These are phyloP conservation scores for Oryzias melastigma DNA, from an alignment of 2,113 vertebrate genomes.

Conservation along the genomic window DNA sequence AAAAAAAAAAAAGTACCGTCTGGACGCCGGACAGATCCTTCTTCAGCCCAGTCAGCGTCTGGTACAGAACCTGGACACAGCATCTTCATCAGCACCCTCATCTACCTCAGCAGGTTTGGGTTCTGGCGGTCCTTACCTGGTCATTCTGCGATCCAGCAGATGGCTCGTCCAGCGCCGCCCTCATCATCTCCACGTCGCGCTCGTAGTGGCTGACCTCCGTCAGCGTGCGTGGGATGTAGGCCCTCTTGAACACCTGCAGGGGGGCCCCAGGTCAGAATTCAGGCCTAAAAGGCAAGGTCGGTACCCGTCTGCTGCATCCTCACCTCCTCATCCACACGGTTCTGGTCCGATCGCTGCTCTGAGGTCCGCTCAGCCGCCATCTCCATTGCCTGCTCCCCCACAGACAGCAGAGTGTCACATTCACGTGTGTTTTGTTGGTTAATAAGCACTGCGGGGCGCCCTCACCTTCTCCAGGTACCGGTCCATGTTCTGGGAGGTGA, in stretches of 20 bases:
- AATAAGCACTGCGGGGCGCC: neutral
- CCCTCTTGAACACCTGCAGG: slow-evolving; percentile 90
- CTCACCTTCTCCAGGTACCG: slow-evolving; percentile 87
- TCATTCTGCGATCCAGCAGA: slow-evolving; percentile 79
- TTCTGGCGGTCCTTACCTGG: slow-evolving; percentile 73
- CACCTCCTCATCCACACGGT: slow-evolving; percentile 94
- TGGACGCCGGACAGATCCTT: slow-evolving; percentile 95
- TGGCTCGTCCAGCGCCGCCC: slow-evolving; percentile 79
- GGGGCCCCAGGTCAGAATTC: slow-evolving; percentile 6
- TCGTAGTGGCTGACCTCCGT: slow-evolving; percentile 93
- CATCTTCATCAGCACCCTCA: neutral
- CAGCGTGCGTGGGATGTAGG: slow-evolving; percentile 93
- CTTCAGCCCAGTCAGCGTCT: slow-evolving; percentile 91
- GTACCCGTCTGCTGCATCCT: neutral
- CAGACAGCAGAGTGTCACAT: neutral
- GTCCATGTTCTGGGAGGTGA: slow-evolving; percentile 86
- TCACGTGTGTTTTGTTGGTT: neutral
- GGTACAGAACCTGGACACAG: slow-evolving; percentile 86
- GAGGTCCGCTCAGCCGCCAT: slow-evolving; percentile 84
- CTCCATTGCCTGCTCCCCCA: slow-evolving; percentile 84
- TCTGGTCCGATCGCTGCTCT: slow-evolving; percentile 87
- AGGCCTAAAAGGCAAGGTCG: neutral
- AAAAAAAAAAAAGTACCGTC: slow-evolving; percentile 75
- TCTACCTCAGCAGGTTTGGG: slow-evolving; percentile 14
- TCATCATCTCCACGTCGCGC: slow-evolving; percentile 83